Conservation (phyloP, 2,797 vertebrate species). For the Sitta carolinensis region DNA sequence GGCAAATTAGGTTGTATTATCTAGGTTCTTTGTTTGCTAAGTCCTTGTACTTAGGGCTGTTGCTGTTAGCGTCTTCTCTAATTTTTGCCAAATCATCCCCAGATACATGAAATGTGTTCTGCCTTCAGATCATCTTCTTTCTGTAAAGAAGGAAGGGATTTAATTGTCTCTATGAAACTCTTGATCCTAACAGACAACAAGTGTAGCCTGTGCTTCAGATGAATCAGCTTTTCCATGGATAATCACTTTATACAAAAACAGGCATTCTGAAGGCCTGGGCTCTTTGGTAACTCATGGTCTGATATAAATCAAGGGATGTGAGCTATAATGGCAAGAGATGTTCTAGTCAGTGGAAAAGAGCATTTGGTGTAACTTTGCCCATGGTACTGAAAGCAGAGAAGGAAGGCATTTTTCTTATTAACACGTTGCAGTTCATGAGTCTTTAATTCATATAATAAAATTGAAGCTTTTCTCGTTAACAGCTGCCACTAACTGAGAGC, state of each 20-base stretch:
- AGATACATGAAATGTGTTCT: background rate
- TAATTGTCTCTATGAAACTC: background rate
- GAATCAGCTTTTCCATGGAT: background rate
- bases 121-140: background rate
- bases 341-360: background rate
- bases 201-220: background rate
- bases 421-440: background rate
- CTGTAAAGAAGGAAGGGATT: background rate
- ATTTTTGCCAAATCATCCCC: background rate
- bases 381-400: background rate
- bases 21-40: background rate
- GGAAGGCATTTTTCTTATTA: background rate
- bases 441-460: background rate
- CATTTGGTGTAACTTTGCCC: background rate
- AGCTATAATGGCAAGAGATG: background rate
- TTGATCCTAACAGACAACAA: background rate
- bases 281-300: fast-evolving
- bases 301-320: background rate
- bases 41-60: background rate
- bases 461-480: background rate
- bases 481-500: background rate
- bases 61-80: background rate
- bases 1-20: background rate
- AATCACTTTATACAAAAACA: background rate
- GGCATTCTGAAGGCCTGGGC: background rate